Percentiles rank a stretch among this genome's conserved stretches.
These are phyloP conservation scores for Drosophila repleta DNA, from an alignment of 1,140 invertebrate genomes.

Conservation along the genomic window DNA sequence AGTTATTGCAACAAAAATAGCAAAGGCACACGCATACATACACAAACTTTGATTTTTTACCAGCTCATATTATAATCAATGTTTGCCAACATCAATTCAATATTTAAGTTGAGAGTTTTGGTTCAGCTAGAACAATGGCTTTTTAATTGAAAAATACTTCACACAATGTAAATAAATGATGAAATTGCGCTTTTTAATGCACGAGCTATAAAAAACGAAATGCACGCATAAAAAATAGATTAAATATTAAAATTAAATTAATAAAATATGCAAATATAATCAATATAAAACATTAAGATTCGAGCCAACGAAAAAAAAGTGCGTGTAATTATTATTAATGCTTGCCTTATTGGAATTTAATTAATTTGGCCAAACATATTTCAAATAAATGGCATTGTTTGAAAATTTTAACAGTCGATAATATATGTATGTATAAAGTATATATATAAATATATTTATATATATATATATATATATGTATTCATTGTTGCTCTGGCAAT, in stretches of 20 bases:
- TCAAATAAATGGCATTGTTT: conserved; percentile 26
- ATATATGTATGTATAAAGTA: conserved; percentile 2
- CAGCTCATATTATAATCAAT: conserved; percentile 3
- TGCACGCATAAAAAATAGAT: conserved; percentile 11
- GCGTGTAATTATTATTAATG: conserved; percentile 61
- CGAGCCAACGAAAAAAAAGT: conserved; percentile 9
- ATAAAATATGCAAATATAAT: conserved; percentile 40
- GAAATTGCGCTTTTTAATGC: conserved; percentile 19
- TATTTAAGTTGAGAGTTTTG: conserved; percentile 24
- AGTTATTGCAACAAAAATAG: too few species aligned
- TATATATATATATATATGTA: not conserved
- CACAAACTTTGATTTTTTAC: not conserved
- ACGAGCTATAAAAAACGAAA: not conserved
- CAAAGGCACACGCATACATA: too few species aligned
- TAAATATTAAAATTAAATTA: conserved; percentile 44
- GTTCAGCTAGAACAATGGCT: conserved; percentile 40
- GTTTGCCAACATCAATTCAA: conserved; percentile 19
- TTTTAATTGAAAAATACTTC: conserved; percentile 48
- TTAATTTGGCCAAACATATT: conserved; percentile 68
- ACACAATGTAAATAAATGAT: conserved; percentile 50
- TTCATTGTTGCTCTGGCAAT: conserved; percentile 4
- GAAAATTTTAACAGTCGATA: conserved; percentile 10
- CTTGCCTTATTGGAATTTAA: conserved; percentile 63
- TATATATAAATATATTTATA: too few species aligned
- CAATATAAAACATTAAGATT: conserved; percentile 2